phyloP scores from a whole-genome alignment of 2,113 vertebrate genomes.

The Natator depressus region DNA sequence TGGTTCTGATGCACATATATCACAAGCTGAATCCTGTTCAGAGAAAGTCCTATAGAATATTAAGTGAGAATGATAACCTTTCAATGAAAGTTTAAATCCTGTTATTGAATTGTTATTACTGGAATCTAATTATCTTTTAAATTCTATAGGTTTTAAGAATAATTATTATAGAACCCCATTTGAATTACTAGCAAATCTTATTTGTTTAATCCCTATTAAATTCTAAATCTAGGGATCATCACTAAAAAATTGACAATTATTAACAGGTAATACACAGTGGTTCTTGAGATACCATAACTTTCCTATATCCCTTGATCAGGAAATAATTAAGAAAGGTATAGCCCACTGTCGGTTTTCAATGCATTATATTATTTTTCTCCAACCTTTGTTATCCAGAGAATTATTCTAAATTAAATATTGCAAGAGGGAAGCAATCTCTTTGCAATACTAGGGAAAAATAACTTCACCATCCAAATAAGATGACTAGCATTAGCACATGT shows the following conservation, averaged over 20 bases:
- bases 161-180: background rate
- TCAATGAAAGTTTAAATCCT: background rate
- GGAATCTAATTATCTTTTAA: background rate
- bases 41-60: background rate
- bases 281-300: background rate
- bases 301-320: background rate
- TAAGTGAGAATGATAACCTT: background rate
- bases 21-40: background rate
- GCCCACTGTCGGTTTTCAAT: background rate
- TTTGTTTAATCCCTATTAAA: background rate
- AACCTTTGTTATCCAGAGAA: background rate
- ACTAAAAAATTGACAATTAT: background rate
- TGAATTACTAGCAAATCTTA: background rate
- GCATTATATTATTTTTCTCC: background rate
- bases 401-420: background rate
- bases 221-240: rapidly evolving
- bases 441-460: background rate
- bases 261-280: background rate
- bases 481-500: background rate
- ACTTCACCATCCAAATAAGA: background rate
- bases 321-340: background rate
- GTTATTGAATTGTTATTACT: background rate
- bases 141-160: background rate
- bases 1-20: background rate
- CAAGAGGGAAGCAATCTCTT: background rate